Base-by-base conservation (phyloP, 1,140 invertebrate genomes). In the Cydia amplana region DNA sequence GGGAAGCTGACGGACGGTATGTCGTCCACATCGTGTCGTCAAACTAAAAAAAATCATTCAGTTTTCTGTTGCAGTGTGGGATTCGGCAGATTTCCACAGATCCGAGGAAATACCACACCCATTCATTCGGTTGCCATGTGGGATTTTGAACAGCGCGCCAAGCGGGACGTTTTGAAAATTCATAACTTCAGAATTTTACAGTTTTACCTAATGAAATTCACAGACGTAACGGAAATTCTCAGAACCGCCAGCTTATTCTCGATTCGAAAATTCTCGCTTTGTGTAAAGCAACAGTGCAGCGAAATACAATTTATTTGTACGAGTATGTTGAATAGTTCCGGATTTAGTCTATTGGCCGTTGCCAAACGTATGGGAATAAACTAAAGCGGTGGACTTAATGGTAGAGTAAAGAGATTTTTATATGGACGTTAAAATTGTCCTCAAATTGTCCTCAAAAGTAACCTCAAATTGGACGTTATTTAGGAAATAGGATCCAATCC, bases 331-430 rank as follows among this genome's bases (percentile, higher is more conserved):
- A 80, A 80, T 80, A 77, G 77, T 78, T 78, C 75, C 75, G 73
- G 75, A 78, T 80, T 72, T 80, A 76, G 77, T 80, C 74, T 80
- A 77, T 78, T 64, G 75, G 74, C 28, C 70, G 74, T 75, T 80
- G 79, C 79, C 79, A 80, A 80, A 78, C 74, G 79, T 80, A 76
- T 77, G 74, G 76, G 72, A 73, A 80, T 77, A 78, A 77, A 67
- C 72, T 55, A 14, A 23, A 40, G 73, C 9, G 2, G 74, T 2
- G 46, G 28, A 28, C 25, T 73, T 10, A 20, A 0, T 70, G 65
- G 28, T 40, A 10, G 2, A 18, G n/a, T 28, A 32, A 40, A 43
- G 65, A n/a, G 65, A n/a, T 60, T 60, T n/a, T 23, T 60, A 51
- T 51, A 16, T 5, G 14, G 46, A 51, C 10, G 10, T 12, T 12